phyloP scores from a whole-genome alignment of 2,113 vertebrate species.

The Hemibagrus wyckioides region DNA sequence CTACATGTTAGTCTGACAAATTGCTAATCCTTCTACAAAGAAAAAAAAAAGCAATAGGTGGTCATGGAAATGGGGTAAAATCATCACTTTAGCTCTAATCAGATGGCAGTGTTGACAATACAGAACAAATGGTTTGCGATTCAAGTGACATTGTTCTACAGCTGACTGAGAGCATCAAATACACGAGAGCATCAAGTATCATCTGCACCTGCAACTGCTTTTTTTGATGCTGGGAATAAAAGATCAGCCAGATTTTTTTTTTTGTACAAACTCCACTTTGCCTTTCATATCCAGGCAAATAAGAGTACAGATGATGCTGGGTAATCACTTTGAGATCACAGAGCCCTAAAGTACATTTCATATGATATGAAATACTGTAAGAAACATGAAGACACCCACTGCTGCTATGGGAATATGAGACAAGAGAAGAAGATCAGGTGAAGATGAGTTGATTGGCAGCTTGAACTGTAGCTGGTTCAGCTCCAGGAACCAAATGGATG shows the following conservation, averaged over 20 bases:
- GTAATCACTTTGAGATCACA: not conserved
- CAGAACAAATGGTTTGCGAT: not conserved
- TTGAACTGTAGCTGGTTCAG: conserved; percentile 71
- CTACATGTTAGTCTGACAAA: conserved; percentile 9
- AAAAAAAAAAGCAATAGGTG: not conserved
- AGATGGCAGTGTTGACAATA: not conserved
- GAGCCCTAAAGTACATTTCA: not conserved
- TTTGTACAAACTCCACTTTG: not conserved
- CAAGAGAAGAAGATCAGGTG: conserved; percentile 60
- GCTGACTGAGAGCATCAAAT: not conserved
- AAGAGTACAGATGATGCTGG: not conserved
- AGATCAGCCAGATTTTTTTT: not conserved
- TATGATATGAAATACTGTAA: not conserved
- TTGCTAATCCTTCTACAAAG: not conserved
- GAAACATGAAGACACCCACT: conserved; percentile 55
- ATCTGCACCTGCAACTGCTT: not conserved
- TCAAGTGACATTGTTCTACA: not conserved
- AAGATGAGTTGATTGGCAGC: conserved; percentile 63
- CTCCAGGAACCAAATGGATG: conserved; percentile 76
- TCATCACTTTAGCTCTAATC: not conserved
- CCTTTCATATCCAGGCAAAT: conserved; percentile 4
- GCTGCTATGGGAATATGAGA: conserved; percentile 64
- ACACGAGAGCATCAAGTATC: too few relatives aligned
- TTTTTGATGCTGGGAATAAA: not conserved
- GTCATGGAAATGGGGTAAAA: not conserved